Base-by-base conservation (phyloP, 1,140 invertebrate genomes). In the Druon quercuslanigerum region DNA sequence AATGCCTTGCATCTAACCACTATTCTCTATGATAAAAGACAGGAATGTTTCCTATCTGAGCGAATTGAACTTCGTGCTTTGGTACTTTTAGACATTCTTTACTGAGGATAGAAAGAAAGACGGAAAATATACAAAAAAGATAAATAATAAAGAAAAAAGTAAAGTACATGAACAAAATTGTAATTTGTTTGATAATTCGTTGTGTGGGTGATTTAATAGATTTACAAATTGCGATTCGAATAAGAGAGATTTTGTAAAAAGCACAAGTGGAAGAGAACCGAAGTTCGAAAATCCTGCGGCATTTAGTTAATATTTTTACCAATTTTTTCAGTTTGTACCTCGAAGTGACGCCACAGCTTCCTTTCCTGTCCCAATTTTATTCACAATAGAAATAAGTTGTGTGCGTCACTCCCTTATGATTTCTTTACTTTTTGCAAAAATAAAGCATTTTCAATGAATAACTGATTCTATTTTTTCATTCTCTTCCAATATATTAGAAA, bases 401-500 rank as follows among this genome's bases (percentile, higher is more conserved):
- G 57, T 40, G 60, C 60, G 60, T 66, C 25, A 6, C n/a, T 40
- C 40, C 40, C 7, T 66, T 66, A 66, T 66, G 2, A 33, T 66
- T 66, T 66, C 33, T 66, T 66, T 46, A 66, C 60, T 66, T 76
- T 76, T 76, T 72, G 70, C 71, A 76, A 72, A 76, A 72, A 76
- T 72, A 76, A 76, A 72, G 60, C 71, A 76, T 57, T 72, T 7
- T 76, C 14, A 76, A 60, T 12, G 72, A 57, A 57, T 13, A n/a
- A 17, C 19, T 71, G 46, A 51, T 33, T 71, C 19, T 71, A 56
- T 60, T 60, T 71, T 33, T 51, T 72, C 11, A 50, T 17, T 16
- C 17, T 14, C 33, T 46, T 46, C 40, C 40, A 46, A 46, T 46
- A 8, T 46, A 46, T 46, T 46, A 11, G 0, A 46, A 46, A 46